Evolutionary conservation across 1,140 invertebrate species (phyloP), one percentile per base, ranked within the genome.

Genomic region (Pseudomyrmex pallidus): DNA sequence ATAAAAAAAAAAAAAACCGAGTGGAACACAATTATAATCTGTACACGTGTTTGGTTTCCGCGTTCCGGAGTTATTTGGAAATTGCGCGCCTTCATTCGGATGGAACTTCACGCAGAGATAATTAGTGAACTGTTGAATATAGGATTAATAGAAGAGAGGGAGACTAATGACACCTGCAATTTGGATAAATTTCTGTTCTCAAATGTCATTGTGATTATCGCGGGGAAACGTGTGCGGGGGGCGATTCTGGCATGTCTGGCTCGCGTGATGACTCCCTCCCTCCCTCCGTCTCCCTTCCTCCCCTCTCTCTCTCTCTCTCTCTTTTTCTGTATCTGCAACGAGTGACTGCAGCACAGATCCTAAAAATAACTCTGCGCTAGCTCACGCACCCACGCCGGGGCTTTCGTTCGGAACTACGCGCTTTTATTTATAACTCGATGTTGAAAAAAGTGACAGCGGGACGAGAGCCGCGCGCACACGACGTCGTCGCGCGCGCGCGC

Each of bases 351-450:
- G 44, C 76, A 68, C 35, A 35, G 76, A 80, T 72, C 20, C 76
- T 17, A 80, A 80, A 78, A 80, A 80, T 80, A 80, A 50, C 76
- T 80, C 66, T 20, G 76, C 66, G 66, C 46, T 61, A 80, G 76
- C 76, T 80, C 64, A 56, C 76, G 76, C 76, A 70, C 76, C 76
- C 76, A 59, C 76, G 66, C 76, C 66, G 20, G 44, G 54, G 66
- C 13, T 80, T 56, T 70, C 76, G 76, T 70, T 70, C 66, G 22
- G 35, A 78, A 48, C 54, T 50, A 61, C 76, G 44, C 76, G 76
- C 66, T 59, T 70, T 80, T 70, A 70, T 80, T 80, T 80, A 80
- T 80, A 80, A 80, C 76, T 80, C 54, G 22, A 70, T 80, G 76
- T 80, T 59, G 62, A 46, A 70, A 59, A 77, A 80, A 70, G 50